A percentile compares a stretch with the other conserved stretches of the same genome.
phyloP scores from a whole-genome alignment of 2,888 invertebrate genomes.

The Drosophila seclusa region DNA sequence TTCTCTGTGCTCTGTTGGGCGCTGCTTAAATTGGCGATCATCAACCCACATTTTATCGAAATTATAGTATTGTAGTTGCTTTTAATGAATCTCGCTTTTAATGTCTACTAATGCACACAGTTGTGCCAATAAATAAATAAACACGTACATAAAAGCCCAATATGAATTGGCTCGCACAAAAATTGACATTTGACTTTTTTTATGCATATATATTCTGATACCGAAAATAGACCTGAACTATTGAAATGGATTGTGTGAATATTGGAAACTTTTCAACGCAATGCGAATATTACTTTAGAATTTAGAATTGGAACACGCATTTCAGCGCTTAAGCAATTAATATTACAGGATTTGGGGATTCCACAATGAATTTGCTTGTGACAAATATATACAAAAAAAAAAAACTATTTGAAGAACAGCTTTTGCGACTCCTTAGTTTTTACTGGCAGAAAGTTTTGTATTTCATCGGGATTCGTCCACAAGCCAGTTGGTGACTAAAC shows the following conservation, averaged over 20 bases:
- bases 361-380: not conserved
- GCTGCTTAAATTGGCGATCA: slow-evolving; percentile 65
- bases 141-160: slow-evolving; percentile 20
- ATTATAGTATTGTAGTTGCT: slow-evolving; percentile 27
- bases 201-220: slow-evolving; percentile 2
- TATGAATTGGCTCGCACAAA: not conserved
- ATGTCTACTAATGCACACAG: slow-evolving; percentile 55
- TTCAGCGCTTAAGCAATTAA: slow-evolving; percentile 5
- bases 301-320: slow-evolving; percentile 8
- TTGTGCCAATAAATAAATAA: slow-evolving; percentile 49
- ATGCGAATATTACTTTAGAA: not conserved
- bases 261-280: not conserved
- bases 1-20: slow-evolving; percentile 85
- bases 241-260: not conserved
- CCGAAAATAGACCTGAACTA: not conserved
- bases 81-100: slow-evolving; percentile 45
- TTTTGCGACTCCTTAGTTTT: slow-evolving; percentile 85
- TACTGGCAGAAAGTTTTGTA: slow-evolving; percentile 88
- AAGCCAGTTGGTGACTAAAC: slow-evolving; percentile 79
- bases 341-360: slow-evolving; percentile 18
- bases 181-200: not conserved
- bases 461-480: slow-evolving; percentile 89
- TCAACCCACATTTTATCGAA: not conserved
- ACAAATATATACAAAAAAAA: not conserved
- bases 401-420: slow-evolving; percentile 77